Evolutionary conservation across 1,140 invertebrate species (phyloP).

Genomic region (Luehdorfia chinensis): DNA sequence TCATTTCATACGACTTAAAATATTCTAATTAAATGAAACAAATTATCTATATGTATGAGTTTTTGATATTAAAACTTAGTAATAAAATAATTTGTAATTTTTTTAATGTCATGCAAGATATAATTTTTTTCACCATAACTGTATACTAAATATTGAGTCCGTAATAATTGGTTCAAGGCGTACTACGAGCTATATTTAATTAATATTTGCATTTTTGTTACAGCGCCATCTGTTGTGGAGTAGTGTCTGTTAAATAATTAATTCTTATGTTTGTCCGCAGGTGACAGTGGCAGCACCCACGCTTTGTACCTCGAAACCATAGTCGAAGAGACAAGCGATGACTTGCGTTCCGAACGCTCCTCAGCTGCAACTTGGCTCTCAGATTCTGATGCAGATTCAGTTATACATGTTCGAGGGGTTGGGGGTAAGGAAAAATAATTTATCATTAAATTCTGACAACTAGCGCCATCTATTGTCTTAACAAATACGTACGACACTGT

Average conservation of each 20-base stretch:
- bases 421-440: slow-evolving; percentile 34
- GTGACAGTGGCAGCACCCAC: slow-evolving; percentile 68
- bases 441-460: background rate
- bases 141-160: too few species aligned
- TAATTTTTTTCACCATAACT: too few species aligned
- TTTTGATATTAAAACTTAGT: too few species aligned
- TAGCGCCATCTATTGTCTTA: slow-evolving; percentile 45
- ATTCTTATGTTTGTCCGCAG: slow-evolving; percentile 36
- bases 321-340: slow-evolving; percentile 87
- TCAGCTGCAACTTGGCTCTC: slow-evolving; percentile 72
- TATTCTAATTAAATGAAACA: too few species aligned
- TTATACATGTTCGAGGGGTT: slow-evolving; percentile 64
- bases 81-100: too few species aligned
- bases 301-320: slow-evolving; percentile 83
- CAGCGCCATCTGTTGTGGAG: slow-evolving; percentile 42
- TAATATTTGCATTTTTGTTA: too few species aligned
- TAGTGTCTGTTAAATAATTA: slow-evolving; percentile 20
- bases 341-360: slow-evolving; percentile 83
- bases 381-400: slow-evolving; percentile 73
- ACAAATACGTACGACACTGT: slow-evolving; percentile 5
- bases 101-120: too few species aligned
- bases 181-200: too few species aligned
- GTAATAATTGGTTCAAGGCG: too few species aligned
- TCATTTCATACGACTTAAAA: too few species aligned
- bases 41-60: too few species aligned